These are phyloP conservation scores for Stenodera caucasica DNA, from an alignment of 2,888 invertebrate species.

Conservation along the genomic window DNA sequence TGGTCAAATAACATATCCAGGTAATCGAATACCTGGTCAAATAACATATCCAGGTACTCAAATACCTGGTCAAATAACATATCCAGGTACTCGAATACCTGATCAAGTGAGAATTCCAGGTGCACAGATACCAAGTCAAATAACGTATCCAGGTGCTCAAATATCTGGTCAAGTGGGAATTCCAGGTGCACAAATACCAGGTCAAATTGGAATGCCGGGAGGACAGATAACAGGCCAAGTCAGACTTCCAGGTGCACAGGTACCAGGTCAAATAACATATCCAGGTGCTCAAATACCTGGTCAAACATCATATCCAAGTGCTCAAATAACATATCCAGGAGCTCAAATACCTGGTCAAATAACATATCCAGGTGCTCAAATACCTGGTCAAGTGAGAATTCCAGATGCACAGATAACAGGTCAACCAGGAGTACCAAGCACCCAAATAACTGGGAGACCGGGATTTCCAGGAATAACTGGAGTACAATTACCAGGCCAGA, in stretches of 20 bases:
- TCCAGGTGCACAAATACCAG: too few relatives aligned
- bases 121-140: too few relatives aligned
- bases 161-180: too few relatives aligned
- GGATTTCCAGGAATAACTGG: not conserved
- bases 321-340: conserved; percentile 5
- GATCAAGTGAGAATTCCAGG: too few relatives aligned
- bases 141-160: too few relatives aligned
- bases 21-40: not conserved
- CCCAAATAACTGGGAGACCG: conserved; percentile 3
- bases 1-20: conserved; percentile 17
- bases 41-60: conserved; percentile 6
- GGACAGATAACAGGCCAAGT: too few relatives aligned
- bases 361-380: conserved; percentile 11
- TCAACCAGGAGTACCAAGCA: conserved; percentile 10
- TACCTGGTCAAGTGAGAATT: conserved; percentile 10
- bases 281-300: not conserved
- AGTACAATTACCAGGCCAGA: not conserved
- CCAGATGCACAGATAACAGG: conserved; percentile 3
- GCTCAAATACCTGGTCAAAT: conserved; percentile 17
- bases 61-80: too few relatives aligned
- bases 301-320: too few relatives aligned
- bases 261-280: conserved; percentile 17
- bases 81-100: too few relatives aligned
- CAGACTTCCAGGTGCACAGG: too few relatives aligned
- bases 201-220: too few relatives aligned